Base-by-base conservation (phyloP, 2,797 vertebrate genomes). In the Apogon hyalosoma region DNA sequence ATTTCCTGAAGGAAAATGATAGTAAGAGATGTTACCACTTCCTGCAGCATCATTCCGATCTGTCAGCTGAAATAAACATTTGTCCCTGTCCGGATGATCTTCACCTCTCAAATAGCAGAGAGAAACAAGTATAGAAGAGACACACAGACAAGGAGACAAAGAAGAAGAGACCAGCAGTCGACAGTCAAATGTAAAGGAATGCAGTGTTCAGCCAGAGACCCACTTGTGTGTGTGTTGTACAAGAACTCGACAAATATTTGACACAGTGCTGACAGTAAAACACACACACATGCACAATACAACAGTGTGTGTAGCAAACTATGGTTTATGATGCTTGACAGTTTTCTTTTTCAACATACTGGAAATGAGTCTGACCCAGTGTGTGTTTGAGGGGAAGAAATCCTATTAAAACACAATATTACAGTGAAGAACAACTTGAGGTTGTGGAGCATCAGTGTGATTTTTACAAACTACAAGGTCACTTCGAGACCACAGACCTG, bases 1-100 rank as follows among this genome's bases (percentile, higher is more conserved):
- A 92, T 92, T 93, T 94, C 90, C 91, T 92, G 87, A 63, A 64
- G 63, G 55, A 78, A 87, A 90, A 90, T 85, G 73, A 87, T 69
- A 73, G 43, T 72, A 63, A 76, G 41, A 74, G 63, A 82, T 73
- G 68, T 73, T 68, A 83, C 90, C 90, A 88, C 92, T 92, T 94
- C 93, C 90, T 91, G 75, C 66, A 38, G 56, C 56, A 61, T 63
- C 31, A 9, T 61, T 79, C 50, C 42, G 51, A 72, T 69, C 36
- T 82, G 66, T 89, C 84, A 79, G 59, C 83, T 84, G 46, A 78
- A 85, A 75, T 15, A 41, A 48, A 42, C 9, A 7, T 6, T 55
- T 16, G 18, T 54, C 15, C 28, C 15, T 45, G 15, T 53, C 15
- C 47, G 21, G 4, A 0, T 59, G 42, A 11, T 33, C 16, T 16